A percentile compares a stretch with the other conserved stretches of the same genome.
phyloP scores from a whole-genome alignment of 1,140 invertebrate species.

The Mesaphorura yosii region DNA sequence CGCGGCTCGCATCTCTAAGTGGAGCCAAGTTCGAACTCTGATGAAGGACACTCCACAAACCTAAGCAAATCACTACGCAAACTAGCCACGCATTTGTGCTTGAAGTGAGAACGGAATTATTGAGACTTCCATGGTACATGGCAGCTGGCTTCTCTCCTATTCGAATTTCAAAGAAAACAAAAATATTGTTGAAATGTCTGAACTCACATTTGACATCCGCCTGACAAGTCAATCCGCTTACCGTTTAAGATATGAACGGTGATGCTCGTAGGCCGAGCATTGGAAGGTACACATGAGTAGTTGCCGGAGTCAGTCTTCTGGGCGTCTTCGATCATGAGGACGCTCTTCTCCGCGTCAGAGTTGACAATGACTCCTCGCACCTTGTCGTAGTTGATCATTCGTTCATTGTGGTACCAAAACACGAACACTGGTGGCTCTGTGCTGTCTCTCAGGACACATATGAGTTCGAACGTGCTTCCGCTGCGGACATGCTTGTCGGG shows the following conservation, averaged over 20 bases:
- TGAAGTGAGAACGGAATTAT: too few species aligned
- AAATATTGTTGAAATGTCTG: background rate
- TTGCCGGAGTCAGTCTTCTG: slow-evolving; percentile 43
- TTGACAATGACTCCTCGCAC: slow-evolving; percentile 71
- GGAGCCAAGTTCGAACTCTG: too few species aligned
- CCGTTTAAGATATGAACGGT: slow-evolving; percentile 44
- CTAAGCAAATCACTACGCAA: too few species aligned
- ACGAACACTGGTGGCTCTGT: slow-evolving; percentile 66
- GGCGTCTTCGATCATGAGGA: slow-evolving; percentile 35
- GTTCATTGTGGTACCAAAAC: slow-evolving; percentile 63
- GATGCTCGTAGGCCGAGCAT: slow-evolving; percentile 44
- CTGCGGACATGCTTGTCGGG: slow-evolving; percentile 74
- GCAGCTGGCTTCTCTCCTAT: slow-evolving; percentile 29
- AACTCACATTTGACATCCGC: slow-evolving; percentile 1
- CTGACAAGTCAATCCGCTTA: slow-evolving; percentile 29
- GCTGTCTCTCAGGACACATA: slow-evolving; percentile 64
- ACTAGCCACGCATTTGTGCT: too few species aligned
- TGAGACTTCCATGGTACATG: slow-evolving; percentile 30
- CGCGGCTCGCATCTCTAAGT: too few species aligned
- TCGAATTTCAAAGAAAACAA: slow-evolving; percentile 7
- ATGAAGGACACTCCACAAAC: too few species aligned
- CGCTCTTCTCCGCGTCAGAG: slow-evolving; percentile 44
- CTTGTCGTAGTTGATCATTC: slow-evolving; percentile 66
- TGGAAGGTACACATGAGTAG: slow-evolving; percentile 48
- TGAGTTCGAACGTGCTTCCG: slow-evolving; percentile 64